phyloP scores from a whole-genome alignment of 2,797 vertebrate species.

The Myotis pilosus region DNA sequence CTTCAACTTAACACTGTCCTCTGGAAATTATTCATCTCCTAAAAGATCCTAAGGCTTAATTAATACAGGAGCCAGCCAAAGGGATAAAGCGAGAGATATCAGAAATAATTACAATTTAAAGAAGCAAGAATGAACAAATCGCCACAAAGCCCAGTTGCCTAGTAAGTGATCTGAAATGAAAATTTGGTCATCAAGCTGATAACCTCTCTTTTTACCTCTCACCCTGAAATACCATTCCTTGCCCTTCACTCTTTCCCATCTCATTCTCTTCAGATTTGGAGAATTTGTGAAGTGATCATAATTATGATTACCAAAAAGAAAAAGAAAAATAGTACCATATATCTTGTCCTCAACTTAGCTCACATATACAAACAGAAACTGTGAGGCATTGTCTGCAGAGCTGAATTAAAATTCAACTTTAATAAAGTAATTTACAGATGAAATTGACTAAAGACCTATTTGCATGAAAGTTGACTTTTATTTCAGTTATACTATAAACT shows the following conservation, averaged over 20 bases:
- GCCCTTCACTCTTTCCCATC: not conserved
- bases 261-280: not conserved
- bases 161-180: constrained; percentile 66
- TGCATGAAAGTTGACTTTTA: constrained; percentile 52
- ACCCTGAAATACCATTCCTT: not conserved
- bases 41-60: constrained; percentile 73
- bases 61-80: constrained; percentile 71
- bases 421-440: not conserved
- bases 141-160: constrained; percentile 64
- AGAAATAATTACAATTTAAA: constrained; percentile 80
- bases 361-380: not conserved
- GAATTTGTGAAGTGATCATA: constrained; percentile 9
- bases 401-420: not conserved
- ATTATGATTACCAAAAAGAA: constrained; percentile 60
- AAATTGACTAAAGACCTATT: constrained; percentile 35
- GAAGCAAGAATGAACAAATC: constrained; percentile 76
- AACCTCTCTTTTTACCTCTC: constrained; percentile 34
- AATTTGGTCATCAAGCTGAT: constrained; percentile 62
- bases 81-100: constrained; percentile 72
- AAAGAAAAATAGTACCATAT: not conserved
- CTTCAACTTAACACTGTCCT: constrained; percentile 73
- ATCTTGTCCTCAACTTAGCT: not conserved
- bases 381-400: not conserved
- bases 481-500: not conserved
- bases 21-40: constrained; percentile 73